Evolutionary conservation across 2,888 invertebrate species (phyloP), one percentile per base, ranked within the genome.

Genomic region (Eupithecia centaureata): DNA sequence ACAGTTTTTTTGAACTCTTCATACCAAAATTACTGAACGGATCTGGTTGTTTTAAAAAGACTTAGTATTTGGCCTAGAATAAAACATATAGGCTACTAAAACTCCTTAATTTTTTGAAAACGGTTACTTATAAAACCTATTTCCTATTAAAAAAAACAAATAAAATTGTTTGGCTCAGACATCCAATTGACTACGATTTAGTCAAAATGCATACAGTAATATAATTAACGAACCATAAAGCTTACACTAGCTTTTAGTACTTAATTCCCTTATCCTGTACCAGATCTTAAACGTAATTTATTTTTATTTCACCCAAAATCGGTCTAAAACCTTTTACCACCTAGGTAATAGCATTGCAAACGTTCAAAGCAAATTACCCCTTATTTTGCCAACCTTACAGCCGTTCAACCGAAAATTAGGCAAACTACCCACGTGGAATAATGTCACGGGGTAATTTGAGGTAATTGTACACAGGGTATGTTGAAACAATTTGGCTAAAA

Each of bases 321-420:
- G 33, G 25, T 30, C 27, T 38, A 38, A 28, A 30, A 51, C 18
- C 38, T 27, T 63, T 56, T 62, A 56, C 38, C 22, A 30, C 38
- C 38, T 56, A 56, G 56, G 63, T 63, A 63, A 56, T 63, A 30
- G 27, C 35, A 5, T 25, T 32, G 25, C 13, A 47, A 58, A 47
- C 52, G 27, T 62, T 56, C n/a, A 56, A 28, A 51, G 32, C 12
- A 33, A 64, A 59, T 64, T 58, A 59, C 59, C 47, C 47, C 15
- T 42, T 28, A 54, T 35, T 61, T 33, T 30, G 30, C 12, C 10
- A 33, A 61, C 32, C 33, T 33, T 47, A 47, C 18, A 27, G 42
- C 47, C 47, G 51, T 47, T 52, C 7, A 35, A 25, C 52, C 33
- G 62, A 54, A 32, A 62, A 52, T 54, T 27, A 30, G 27, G n/a